Percentiles rank a stretch among this genome's conserved stretches.
Evolutionary conservation across 2,113 vertebrate species (phyloP).

Genomic region (Notarius quadriscutis): DNA sequence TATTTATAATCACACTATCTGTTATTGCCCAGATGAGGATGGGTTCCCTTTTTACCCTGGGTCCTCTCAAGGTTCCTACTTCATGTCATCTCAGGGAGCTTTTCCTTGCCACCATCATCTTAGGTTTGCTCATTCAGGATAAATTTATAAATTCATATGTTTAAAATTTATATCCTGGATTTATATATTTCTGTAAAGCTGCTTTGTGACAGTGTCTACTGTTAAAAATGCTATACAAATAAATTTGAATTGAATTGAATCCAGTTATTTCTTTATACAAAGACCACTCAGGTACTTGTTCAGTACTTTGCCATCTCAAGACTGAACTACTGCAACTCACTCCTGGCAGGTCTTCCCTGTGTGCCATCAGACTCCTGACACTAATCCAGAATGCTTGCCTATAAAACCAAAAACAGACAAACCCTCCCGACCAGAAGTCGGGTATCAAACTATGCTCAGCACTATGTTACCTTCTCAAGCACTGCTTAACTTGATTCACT

Average conservation of each 20-base stretch:
- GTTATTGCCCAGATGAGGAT: no score
- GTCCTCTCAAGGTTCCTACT: no score
- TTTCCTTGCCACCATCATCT: no score
- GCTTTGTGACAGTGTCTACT: no score
- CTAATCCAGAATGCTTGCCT: not conserved
- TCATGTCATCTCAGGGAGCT: no score
- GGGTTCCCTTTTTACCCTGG: no score
- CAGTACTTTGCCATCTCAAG: not conserved
- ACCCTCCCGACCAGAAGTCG: not conserved
- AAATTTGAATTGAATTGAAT: not conserved
- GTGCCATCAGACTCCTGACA: not conserved
- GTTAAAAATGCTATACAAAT: no score
- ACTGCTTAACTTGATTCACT: not conserved
- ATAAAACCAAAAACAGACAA: not conserved
- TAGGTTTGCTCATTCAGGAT: no score
- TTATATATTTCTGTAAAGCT: no score
- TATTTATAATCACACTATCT: no score
- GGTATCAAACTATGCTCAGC: not conserved
- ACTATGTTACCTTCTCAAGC: not conserved
- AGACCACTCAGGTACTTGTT: not conserved
- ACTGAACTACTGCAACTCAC: not conserved
- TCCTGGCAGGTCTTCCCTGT: not conserved
- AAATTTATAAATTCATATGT: no score
- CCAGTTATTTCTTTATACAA: not conserved
- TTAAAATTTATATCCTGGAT: no score